Percentiles rank a stretch among this genome's conserved stretches.
phyloP scores from a whole-genome alignment of 2,797 vertebrate genomes.

The Danio aesculapii region DNA sequence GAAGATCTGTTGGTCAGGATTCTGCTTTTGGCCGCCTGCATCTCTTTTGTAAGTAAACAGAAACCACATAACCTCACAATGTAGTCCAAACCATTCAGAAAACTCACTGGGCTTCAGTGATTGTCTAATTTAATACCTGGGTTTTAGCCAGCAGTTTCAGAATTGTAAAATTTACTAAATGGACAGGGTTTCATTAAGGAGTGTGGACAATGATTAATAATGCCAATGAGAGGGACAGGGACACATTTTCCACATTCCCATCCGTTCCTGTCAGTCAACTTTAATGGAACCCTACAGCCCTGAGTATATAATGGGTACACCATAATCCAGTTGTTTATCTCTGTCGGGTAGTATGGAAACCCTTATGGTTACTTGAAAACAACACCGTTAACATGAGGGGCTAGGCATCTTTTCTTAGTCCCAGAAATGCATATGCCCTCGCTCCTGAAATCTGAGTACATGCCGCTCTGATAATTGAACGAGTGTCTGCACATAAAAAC shows the following conservation, averaged over 20 bases:
- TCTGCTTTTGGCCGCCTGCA: slow-evolving; percentile 89
- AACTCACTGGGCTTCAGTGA: neutral
- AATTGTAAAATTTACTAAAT: slow-evolving; percentile 28
- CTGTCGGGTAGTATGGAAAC: neutral
- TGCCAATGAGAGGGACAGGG: slow-evolving; percentile 51
- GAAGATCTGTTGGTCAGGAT: slow-evolving; percentile 87
- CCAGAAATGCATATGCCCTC: neutral
- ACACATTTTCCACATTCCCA: slow-evolving; percentile 58
- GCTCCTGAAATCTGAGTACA: slow-evolving; percentile 25
- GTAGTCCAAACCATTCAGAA: neutral
- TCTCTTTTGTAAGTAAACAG: slow-evolving; percentile 87
- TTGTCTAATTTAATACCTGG: neutral
- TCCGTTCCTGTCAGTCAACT: slow-evolving; percentile 56
- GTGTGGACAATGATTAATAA: slow-evolving; percentile 39
- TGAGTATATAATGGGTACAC: slow-evolving; percentile 48
- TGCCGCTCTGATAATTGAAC: slow-evolving; percentile 3
- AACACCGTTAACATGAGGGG: neutral
- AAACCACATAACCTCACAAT: neutral
- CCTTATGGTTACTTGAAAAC: neutral
- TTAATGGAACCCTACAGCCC: slow-evolving; percentile 26
- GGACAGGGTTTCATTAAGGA: slow-evolving; percentile 15
- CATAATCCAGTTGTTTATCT: slow-evolving; percentile 35
- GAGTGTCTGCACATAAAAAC: neutral
- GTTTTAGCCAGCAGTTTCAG: slow-evolving; percentile 7
- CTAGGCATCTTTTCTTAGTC: slow-evolving; percentile 23